Base-by-base conservation (phyloP, 2,113 vertebrate species). In the Girardinichthys multiradiatus region DNA sequence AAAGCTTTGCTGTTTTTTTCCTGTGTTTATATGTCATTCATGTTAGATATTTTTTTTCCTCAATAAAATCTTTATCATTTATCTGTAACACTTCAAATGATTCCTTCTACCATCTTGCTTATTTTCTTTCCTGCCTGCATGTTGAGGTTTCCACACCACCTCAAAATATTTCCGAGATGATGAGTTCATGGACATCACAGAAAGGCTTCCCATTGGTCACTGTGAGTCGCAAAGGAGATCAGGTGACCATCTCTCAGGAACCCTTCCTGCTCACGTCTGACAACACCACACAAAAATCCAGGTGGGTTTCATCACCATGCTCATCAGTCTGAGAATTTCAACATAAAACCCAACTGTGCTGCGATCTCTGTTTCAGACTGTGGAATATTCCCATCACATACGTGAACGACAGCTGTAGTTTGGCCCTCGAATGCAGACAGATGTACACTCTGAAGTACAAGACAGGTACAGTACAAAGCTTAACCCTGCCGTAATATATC, bases 121-220 rank as follows among this genome's bases (percentile, higher is more conserved):
- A 61, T 70, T 81, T 70, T 1, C 27, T 45, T 24, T 35, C 14
- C 5, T 31, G 8, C 79, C 14, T 3, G 68, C 68, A 90, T 85
- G 80, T 82, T 0, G 84, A 97, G 90, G 84, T 96, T 37, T 94
- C 94, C 28, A 90, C 90, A 33, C 92, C 91, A 69, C 93, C 91
- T 2, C 70, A 92, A 63, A 95, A 95, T 81, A 93, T 99, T 39
- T 94, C 96, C 57, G 93, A 94, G 81, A 95, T 99, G 91, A 99
- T 99, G 98, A 95, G 92, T 85, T 96, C 96, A 0, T 99, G 98
- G 98, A 96, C 96, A 15, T 86, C 94, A 17, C 95, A 97, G 77
- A 97, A 97, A 92, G 98, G 98, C 69, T 97, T 98, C 93, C 98
- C 98, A 54, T 84, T 99, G 89, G 95, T 99, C 68, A 98, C 95